These are phyloP conservation scores for Maniola jurtina DNA, from an alignment of 1,140 invertebrate genomes.

Conservation along the genomic window DNA sequence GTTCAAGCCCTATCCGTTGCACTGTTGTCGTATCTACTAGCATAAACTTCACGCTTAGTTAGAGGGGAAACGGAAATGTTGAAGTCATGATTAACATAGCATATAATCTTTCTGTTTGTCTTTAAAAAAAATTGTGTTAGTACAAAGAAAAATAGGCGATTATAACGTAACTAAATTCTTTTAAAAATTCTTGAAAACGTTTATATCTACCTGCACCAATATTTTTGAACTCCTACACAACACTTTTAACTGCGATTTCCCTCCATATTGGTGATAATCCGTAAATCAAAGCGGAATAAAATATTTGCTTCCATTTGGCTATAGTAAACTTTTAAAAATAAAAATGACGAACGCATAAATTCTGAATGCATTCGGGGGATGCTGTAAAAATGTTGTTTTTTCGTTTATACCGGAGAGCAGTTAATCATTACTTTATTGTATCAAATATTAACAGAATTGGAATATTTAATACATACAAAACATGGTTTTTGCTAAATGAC, in stretches of 20 bases:
- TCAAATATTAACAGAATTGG: slow-evolving; percentile 5
- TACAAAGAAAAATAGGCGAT: too few relatives aligned
- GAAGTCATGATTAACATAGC: too few relatives aligned
- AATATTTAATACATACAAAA: not conserved
- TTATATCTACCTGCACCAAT: too few relatives aligned
- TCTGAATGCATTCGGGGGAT: slow-evolving; percentile 7
- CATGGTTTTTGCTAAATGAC: not conserved
- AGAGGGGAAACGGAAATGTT: too few relatives aligned
- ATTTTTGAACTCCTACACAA: too few relatives aligned
- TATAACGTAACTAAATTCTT: too few relatives aligned
- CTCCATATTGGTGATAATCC: slow-evolving; percentile 6
- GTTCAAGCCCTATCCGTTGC: too few relatives aligned
- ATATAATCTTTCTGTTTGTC: too few relatives aligned
- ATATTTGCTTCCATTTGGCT: slow-evolving; percentile 17
- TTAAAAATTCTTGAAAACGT: too few relatives aligned
- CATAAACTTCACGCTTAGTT: too few relatives aligned
- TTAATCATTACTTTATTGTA: slow-evolving; percentile 4
- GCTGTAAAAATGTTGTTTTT: slow-evolving; percentile 17
- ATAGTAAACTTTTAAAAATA: slow-evolving; percentile 16
- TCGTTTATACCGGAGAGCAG: not conserved
- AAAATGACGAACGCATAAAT: slow-evolving; percentile 20
- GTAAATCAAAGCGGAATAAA: slow-evolving; percentile 17
- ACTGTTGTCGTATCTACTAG: too few relatives aligned
- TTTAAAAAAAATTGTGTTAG: too few relatives aligned
- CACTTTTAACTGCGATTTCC: not conserved